Evolutionary conservation across 1,140 invertebrate genomes (phyloP).

Genomic region (Caenorhabditis latens): DNA sequence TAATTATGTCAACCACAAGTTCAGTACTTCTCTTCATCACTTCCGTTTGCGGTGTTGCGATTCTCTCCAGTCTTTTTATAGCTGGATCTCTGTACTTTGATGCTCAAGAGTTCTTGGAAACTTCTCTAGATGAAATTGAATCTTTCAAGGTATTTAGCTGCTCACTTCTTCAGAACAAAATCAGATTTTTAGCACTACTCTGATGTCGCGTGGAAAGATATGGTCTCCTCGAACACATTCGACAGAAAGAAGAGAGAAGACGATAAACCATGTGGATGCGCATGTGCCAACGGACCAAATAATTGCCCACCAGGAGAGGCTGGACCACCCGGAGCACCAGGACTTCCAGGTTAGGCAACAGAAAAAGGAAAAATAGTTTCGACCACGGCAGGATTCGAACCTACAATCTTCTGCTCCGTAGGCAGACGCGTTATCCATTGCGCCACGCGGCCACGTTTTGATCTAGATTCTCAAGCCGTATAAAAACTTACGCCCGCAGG

Average conservation of each 20-base stretch:
- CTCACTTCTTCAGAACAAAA: not conserved
- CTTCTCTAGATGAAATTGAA: conserved; percentile 42
- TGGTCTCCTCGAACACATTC: conserved; percentile 6
- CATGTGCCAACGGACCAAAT: conserved; percentile 16
- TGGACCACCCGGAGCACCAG: conserved; percentile 47
- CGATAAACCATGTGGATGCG: conserved; percentile 35
- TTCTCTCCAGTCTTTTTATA: conserved; percentile 28
- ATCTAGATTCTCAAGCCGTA: no score
- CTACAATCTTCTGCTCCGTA: conserved; percentile 73
- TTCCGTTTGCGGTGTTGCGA: conserved; percentile 33
- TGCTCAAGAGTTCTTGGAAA: conserved; percentile 46
- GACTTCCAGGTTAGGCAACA: conserved; percentile 10
- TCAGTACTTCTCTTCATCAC: conserved; percentile 41
- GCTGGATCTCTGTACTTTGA: conserved; percentile 52
- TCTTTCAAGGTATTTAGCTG: conserved; percentile 49
- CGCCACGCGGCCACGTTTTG: conserved; percentile 65
- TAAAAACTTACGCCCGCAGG: no score
- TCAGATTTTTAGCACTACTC: conserved; percentile 33
- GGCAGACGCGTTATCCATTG: conserved; percentile 74
- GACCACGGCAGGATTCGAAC: conserved; percentile 67
- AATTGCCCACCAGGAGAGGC: conserved; percentile 51
- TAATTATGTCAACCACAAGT: conserved; percentile 41
- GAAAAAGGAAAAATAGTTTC: not conserved
- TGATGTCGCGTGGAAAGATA: conserved; percentile 56
- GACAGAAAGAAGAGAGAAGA: conserved; percentile 17